Percentiles rank a stretch among this genome's conserved stretches.
These are phyloP conservation scores for Hucho hucho DNA, from an alignment of 2,113 vertebrate species.

Conservation along the genomic window DNA sequence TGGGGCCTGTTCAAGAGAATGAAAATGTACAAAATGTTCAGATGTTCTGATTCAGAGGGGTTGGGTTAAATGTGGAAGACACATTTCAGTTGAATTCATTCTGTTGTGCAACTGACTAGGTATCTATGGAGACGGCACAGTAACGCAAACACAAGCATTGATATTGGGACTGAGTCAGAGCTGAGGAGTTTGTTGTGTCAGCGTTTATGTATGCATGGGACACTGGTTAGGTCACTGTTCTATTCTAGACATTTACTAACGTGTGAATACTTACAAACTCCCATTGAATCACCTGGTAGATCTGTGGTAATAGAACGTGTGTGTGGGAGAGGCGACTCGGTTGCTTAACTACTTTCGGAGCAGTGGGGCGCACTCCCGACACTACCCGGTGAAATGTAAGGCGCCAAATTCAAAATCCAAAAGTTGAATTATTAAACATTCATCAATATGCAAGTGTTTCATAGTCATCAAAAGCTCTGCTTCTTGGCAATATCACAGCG, in stretches of 20 bases:
- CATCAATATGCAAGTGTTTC: too few relatives aligned
- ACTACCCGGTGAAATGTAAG: too few relatives aligned
- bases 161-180: constrained; percentile 1
- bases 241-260: constrained; percentile 42
- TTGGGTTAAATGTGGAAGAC: too few relatives aligned
- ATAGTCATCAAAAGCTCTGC: too few relatives aligned
- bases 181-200: neutral
- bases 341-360: neutral
- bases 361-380: too few relatives aligned
- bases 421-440: too few relatives aligned
- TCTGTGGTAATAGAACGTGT: constrained; percentile 5
- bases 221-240: neutral
- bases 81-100: too few relatives aligned
- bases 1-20: too few relatives aligned
- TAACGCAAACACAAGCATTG: constrained; percentile 34
- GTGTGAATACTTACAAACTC: neutral
- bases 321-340: neutral
- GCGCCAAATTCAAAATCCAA: too few relatives aligned
- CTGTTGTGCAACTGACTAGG: neutral
- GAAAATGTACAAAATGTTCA: too few relatives aligned
- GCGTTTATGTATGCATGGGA: neutral
- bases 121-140: constrained; percentile 43
- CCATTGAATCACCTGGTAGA: neutral
- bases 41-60: too few relatives aligned
- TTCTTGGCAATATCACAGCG: too few relatives aligned